phyloP scores from a whole-genome alignment of 1,140 invertebrate species.

The Pseudomyrmex sp. region DNA sequence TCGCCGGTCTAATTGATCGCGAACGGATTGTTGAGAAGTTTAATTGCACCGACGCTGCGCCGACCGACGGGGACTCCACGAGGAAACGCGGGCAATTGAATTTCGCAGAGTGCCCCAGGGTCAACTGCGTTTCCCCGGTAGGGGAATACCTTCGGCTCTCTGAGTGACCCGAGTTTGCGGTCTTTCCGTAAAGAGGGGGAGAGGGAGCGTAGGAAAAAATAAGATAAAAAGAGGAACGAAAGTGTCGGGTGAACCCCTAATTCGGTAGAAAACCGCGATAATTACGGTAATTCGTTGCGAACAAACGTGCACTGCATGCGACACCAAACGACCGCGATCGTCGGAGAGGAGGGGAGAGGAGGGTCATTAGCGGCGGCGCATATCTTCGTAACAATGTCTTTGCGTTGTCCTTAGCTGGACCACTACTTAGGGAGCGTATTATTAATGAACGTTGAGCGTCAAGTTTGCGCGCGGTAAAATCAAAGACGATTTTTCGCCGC shows the following conservation, averaged over 20 bases:
- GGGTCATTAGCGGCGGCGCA: slow-evolving; percentile 34
- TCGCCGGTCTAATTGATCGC: slow-evolving; percentile 46
- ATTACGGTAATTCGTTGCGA: slow-evolving; percentile 64
- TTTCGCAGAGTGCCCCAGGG: slow-evolving; percentile 20
- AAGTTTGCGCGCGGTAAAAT: slow-evolving; percentile 25
- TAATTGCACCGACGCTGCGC: slow-evolving; percentile 42
- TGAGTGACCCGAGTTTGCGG: not conserved
- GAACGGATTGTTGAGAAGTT: slow-evolving; percentile 56
- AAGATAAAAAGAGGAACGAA: not conserved
- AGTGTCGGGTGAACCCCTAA: slow-evolving; percentile 35
- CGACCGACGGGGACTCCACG: not conserved
- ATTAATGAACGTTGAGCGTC: slow-evolving; percentile 30
- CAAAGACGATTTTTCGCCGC: slow-evolving; percentile 21
- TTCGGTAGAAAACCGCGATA: slow-evolving; percentile 59
- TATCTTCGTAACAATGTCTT: slow-evolving; percentile 30
- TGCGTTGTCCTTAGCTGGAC: slow-evolving; percentile 15
- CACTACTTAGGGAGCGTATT: not conserved
- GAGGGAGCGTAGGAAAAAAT: not conserved
- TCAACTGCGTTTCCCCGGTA: slow-evolving; percentile 15
- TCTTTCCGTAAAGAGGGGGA: too few relatives aligned
- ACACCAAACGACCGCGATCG: slow-evolving; percentile 19
- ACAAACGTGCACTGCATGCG: slow-evolving; percentile 64
- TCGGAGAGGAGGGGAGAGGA: too few relatives aligned
- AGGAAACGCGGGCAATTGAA: slow-evolving; percentile 42
- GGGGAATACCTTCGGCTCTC: not conserved